These are phyloP conservation scores for Antennarius striatus DNA, from an alignment of 2,113 vertebrate genomes.

Conservation along the genomic window DNA sequence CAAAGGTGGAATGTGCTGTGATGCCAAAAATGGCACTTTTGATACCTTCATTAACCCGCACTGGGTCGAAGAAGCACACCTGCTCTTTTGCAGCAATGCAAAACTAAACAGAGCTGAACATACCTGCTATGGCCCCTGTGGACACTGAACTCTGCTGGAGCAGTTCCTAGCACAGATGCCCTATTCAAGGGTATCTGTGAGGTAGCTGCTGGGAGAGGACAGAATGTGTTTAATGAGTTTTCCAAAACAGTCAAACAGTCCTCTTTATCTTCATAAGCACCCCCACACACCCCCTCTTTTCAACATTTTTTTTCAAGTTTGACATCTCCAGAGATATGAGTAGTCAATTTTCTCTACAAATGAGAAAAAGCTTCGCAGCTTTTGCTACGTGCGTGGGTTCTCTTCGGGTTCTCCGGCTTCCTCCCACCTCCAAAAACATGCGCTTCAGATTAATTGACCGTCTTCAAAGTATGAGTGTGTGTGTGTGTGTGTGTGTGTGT, in stretches of 20 bases:
- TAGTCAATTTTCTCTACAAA: too few species aligned
- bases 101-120: constrained; percentile 9
- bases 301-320: neutral
- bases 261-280: constrained; percentile 17
- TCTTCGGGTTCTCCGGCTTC: too few species aligned
- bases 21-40: constrained; percentile 9
- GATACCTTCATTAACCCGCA: constrained; percentile 3
- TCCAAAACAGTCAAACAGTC: constrained; percentile 1
- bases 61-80: constrained; percentile 14
- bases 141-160: constrained; percentile 32
- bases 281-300: neutral
- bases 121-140: constrained; percentile 39
- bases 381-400: too few species aligned
- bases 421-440: too few species aligned
- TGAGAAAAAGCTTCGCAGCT: too few species aligned
- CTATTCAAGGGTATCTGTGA: constrained; percentile 23
- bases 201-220: constrained; percentile 1
- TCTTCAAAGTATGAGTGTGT: too few species aligned
- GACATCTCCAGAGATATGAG: too few species aligned
- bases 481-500: too few species aligned
- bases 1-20: constrained; percentile 13
- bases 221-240: constrained; percentile 10
- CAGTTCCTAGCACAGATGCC: constrained; percentile 31
- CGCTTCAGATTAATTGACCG: too few species aligned
- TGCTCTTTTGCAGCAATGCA: constrained; percentile 26